phyloP scores from a whole-genome alignment of 2,888 invertebrate species.

The Eristalinus sepulchralis region DNA sequence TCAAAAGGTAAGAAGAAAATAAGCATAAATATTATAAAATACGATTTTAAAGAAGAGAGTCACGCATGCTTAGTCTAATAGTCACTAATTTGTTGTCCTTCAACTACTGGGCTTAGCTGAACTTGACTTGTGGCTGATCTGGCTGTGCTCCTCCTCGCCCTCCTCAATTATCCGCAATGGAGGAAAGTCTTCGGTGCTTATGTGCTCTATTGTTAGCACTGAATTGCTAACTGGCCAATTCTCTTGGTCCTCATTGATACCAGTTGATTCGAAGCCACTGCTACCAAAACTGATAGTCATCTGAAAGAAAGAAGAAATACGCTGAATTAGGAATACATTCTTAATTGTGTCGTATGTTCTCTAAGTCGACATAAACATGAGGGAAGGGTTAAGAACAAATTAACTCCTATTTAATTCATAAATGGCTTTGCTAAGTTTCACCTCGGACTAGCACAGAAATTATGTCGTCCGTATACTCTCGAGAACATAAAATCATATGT shows the following conservation, averaged over 20 bases:
- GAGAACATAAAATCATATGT: too few species aligned
- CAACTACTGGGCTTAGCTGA: constrained; percentile 4
- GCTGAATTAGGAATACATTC: background rate
- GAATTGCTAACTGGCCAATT: constrained; percentile 23
- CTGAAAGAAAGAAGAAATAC: constrained; percentile 72
- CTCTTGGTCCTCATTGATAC: constrained; percentile 31
- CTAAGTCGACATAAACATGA: background rate
- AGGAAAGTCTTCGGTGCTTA: constrained; percentile 40
- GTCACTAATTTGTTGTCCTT: constrained; percentile 21
- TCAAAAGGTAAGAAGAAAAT: constrained; percentile 25
- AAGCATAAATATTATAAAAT: constrained; percentile 49
- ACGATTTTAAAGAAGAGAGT: background rate
- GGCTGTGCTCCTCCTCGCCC: constrained; percentile 2
- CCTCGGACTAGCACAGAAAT: background rate
- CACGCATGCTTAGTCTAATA: constrained; percentile 38
- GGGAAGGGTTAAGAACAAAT: background rate
- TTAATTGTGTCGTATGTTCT: background rate
- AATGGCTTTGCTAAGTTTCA: background rate
- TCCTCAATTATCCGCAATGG: constrained; percentile 58
- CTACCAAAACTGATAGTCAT: constrained; percentile 73
- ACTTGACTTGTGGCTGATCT: constrained; percentile 5
- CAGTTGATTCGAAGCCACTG: constrained; percentile 73
- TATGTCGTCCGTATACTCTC: background rate
- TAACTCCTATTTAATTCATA: background rate
- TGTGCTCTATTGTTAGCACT: constrained; percentile 28